Percentiles rank a stretch among this genome's conserved stretches.
Evolutionary conservation across 2,888 invertebrate species (phyloP).

Genomic region (Lasioglossum villosulum): DNA sequence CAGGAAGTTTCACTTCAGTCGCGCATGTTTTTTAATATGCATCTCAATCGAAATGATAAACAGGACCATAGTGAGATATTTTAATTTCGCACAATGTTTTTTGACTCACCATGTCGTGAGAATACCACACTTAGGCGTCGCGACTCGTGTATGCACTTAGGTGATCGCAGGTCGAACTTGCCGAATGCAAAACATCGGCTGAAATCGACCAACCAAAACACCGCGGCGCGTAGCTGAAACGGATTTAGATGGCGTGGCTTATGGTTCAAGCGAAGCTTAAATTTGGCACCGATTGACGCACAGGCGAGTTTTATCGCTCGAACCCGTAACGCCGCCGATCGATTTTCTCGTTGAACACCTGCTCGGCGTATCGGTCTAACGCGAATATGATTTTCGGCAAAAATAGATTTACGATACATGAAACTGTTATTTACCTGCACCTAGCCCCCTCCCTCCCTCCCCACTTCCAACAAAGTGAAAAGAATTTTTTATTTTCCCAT

Average conservation of each 20-base stretch:
- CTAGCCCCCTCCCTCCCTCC: background rate
- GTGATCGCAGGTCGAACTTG: constrained; percentile 39
- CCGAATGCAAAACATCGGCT: constrained; percentile 54
- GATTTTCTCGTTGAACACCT: constrained; percentile 67
- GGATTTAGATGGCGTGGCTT: constrained; percentile 63
- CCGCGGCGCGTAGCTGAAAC: constrained; percentile 49
- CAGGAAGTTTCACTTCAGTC: no score
- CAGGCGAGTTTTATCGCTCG: constrained; percentile 63
- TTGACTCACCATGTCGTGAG: no score
- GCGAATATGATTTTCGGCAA: constrained; percentile 23
- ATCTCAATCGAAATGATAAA: no score
- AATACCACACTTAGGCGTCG: background rate
- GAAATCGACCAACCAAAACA: constrained; percentile 59
- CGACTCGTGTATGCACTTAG: background rate
- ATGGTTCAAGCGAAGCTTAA: constrained; percentile 62
- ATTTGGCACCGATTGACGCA: constrained; percentile 72
- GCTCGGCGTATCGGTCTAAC: constrained; percentile 45
- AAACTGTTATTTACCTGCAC: background rate
- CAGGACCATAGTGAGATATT: no score
- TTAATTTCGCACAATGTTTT: no score
- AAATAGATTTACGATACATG: constrained; percentile 19
- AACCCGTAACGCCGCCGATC: constrained; percentile 54
- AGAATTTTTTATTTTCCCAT: background rate
- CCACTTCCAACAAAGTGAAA: background rate
- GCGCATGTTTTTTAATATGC: no score